A percentile compares a stretch with the other conserved stretches of the same genome.
phyloP scores from a whole-genome alignment of 1,140 invertebrate genomes.

The Neodiprion pinetum region DNA sequence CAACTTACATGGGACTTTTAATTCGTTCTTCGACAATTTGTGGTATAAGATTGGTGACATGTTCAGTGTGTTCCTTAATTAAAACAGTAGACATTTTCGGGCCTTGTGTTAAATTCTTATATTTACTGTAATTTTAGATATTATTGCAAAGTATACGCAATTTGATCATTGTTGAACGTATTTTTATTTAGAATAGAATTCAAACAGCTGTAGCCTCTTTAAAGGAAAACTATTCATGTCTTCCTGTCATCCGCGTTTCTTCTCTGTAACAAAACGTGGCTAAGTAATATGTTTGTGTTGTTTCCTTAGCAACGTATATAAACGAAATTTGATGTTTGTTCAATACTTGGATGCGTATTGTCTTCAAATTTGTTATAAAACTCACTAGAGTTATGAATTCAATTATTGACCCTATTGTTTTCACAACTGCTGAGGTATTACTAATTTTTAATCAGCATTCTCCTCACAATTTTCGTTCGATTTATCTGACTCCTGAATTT shows the following conservation, averaged over 20 bases:
- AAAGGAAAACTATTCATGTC: not conserved
- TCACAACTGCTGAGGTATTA: not conserved
- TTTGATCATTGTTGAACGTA: not conserved
- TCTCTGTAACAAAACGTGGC: not conserved
- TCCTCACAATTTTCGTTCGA: conserved; percentile 29
- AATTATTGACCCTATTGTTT: no score
- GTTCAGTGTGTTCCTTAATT: conserved; percentile 24
- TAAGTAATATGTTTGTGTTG: not conserved
- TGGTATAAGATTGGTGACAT: conserved; percentile 31
- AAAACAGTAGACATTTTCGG: conserved; percentile 8
- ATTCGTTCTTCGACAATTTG: conserved; percentile 20
- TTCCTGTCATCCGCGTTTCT: not conserved
- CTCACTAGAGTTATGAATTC: no score
- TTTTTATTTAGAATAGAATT: not conserved
- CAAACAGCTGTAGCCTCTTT: not conserved
- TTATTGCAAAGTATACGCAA: not conserved
- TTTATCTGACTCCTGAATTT: conserved; percentile 16
- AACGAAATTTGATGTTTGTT: not conserved
- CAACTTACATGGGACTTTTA: conserved; percentile 22
- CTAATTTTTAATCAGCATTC: conserved; percentile 25
- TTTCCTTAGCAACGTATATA: not conserved
- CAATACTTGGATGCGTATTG: not conserved
- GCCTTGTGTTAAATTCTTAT: not conserved
- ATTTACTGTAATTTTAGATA: not conserved
- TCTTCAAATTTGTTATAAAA: no score